Conservation (phyloP, 2,888 invertebrate species). For the Lithodes maja region DNA sequence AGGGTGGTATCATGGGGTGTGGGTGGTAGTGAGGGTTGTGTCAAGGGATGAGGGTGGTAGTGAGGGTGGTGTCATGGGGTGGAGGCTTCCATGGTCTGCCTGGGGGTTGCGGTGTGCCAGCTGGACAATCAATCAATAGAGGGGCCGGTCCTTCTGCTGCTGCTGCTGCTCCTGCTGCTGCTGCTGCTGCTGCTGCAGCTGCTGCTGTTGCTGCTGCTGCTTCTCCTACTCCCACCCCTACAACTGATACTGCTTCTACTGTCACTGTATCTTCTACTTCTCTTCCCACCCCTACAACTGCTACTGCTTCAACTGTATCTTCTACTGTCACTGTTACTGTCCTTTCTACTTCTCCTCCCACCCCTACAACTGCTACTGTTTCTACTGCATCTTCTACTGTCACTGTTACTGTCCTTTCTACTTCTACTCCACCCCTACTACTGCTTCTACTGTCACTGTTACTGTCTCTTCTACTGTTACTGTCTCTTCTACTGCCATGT, state of each 20-base stretch:
- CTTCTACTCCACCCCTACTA: no score
- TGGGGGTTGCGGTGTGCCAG: background rate
- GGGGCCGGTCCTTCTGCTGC: background rate
- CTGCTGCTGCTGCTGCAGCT: no score
- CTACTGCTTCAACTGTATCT: background rate
- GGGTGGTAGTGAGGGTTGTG: no score
- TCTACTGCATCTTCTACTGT: background rate
- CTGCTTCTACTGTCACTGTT: background rate
- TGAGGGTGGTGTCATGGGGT: no score
- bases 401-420: background rate
- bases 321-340: background rate
- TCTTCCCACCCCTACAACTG: background rate
- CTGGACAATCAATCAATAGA: background rate
- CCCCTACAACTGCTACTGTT: background rate
- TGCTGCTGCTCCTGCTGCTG: no score
- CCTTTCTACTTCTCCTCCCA: background rate
- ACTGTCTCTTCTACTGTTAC: background rate
- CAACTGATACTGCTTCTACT: background rate
- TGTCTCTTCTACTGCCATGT: no score
- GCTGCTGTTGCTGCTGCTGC: no score
- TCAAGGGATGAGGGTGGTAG: no score
- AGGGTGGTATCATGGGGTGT: no score
- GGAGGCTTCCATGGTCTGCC: no score
- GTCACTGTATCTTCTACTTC: background rate
- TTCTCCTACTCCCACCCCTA: background rate